Evolutionary conservation across 92 coral and sea anemone species (phyloP).

Genomic region (Plumapathes pennacea): DNA sequence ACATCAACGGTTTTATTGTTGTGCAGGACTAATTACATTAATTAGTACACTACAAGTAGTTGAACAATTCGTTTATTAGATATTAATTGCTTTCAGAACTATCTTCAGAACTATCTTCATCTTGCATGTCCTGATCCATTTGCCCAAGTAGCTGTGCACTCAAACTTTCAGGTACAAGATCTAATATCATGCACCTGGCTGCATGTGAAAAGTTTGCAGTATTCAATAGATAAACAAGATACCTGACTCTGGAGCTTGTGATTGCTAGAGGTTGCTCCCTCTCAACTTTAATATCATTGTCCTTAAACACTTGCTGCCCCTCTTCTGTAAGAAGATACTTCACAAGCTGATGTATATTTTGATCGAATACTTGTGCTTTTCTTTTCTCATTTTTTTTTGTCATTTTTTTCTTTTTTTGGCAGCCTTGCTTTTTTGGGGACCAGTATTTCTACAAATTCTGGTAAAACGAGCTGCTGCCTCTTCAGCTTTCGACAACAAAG

Average conservation of each 20-base stretch:
- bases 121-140: background rate
- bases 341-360: conserved; percentile 42
- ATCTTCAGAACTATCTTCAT: background rate
- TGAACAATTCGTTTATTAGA: too few species aligned
- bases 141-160: conserved; percentile 15
- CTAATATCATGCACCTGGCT: conserved; percentile 39
- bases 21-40: too few species aligned
- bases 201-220: conserved; percentile 16
- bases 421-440: background rate
- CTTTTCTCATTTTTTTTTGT: conserved; percentile 23
- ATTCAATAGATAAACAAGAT: conserved; percentile 46
- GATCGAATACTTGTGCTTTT: conserved; percentile 29
- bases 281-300: conserved; percentile 19
- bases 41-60: too few species aligned
- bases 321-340: conserved; percentile 23
- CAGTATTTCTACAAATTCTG: background rate
- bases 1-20: too few species aligned
- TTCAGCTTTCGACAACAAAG: conserved; percentile 32
- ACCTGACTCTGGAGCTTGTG: conserved; percentile 44
- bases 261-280: conserved; percentile 47
- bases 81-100: too few species aligned
- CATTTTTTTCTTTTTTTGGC: conserved; percentile 11
- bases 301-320: background rate
- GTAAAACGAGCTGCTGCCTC: conserved; percentile 16
- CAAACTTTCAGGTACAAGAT: conserved; percentile 30